A percentile compares a stretch with the other conserved stretches of the same genome.
Evolutionary conservation across 2,888 invertebrate species (phyloP).

Genomic region (Pyrochroa serraticornis): DNA sequence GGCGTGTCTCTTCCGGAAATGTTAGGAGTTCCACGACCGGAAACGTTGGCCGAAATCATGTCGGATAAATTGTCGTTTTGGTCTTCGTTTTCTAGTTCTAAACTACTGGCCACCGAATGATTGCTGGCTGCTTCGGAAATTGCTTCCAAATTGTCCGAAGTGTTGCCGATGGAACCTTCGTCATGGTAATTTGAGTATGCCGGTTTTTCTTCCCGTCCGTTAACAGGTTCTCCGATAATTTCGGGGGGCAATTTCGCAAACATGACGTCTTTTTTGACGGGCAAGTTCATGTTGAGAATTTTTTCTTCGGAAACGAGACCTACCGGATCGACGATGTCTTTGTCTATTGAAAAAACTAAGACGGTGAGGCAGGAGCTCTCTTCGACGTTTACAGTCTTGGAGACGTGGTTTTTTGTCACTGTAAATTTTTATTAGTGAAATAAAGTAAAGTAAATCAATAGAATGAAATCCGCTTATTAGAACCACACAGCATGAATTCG

Average conservation of each 20-base stretch:
- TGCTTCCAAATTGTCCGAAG: constrained; percentile 92
- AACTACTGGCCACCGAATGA: constrained; percentile 90
- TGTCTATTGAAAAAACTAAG: constrained; percentile 71
- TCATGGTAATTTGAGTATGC: constrained; percentile 86
- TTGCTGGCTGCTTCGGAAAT: constrained; percentile 96
- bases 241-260: constrained; percentile 28
- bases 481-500: not conserved
- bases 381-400: constrained; percentile 27
- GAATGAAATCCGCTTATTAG: not conserved
- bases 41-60: constrained; percentile 95
- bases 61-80: constrained; percentile 95
- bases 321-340: constrained; percentile 46
- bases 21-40: constrained; percentile 92
- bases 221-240: constrained; percentile 15
- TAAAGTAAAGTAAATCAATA: not conserved
- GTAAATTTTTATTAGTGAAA: constrained; percentile 9
- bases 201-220: constrained; percentile 35
- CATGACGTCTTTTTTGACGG: constrained; percentile 41
- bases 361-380: constrained; percentile 55
- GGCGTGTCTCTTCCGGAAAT: constrained; percentile 97
- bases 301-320: constrained; percentile 67
- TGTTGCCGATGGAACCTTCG: constrained; percentile 90
- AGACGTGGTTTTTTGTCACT: constrained; percentile 36
- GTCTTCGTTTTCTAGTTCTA: constrained; percentile 85
- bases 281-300: constrained; percentile 61